These are phyloP conservation scores for Dicycla oo DNA, from an alignment of 2,888 invertebrate species.

Conservation along the genomic window DNA sequence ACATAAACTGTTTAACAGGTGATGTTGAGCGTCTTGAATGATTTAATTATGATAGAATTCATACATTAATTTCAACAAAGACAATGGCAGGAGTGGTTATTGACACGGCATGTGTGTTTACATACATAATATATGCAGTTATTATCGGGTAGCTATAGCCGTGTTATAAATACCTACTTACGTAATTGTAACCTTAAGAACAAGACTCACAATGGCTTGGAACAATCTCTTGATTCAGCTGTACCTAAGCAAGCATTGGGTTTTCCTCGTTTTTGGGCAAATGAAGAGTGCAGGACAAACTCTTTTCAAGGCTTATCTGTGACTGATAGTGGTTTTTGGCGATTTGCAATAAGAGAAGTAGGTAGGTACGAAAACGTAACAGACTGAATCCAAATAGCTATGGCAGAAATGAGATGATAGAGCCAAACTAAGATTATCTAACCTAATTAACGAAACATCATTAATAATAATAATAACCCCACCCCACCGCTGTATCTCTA, in stretches of 20 bases:
- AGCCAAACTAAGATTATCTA: constrained; percentile 17
- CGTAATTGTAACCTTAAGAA: constrained; percentile 40
- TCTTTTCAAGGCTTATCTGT: constrained; percentile 17
- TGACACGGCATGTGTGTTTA: constrained; percentile 39
- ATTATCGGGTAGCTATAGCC: constrained; percentile 17
- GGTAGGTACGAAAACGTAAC: not conserved
- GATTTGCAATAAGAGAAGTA: constrained; percentile 20
- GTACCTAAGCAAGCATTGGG: not conserved
- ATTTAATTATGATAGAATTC: constrained; percentile 43
- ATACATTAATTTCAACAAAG: constrained; percentile 45
- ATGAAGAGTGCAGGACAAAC: constrained; percentile 24
- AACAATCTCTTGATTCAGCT: constrained; percentile 14
- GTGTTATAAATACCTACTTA: too few species aligned
- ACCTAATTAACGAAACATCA: constrained; percentile 9
- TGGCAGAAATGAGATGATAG: constrained; percentile 11
- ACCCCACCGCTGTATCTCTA: too few species aligned
- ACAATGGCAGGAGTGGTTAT: constrained; percentile 36
- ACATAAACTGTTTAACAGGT: constrained; percentile 16
- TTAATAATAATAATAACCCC: too few species aligned
- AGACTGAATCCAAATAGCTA: constrained; percentile 11
- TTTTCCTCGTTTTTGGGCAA: constrained; percentile 3
- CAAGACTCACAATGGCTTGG: constrained; percentile 28
- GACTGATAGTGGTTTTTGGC: constrained; percentile 9
- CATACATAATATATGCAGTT: constrained; percentile 5
- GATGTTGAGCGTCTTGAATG: constrained; percentile 18